Conservation (phyloP, 2,797 vertebrate species). For the Nannoperca obscura region DNA sequence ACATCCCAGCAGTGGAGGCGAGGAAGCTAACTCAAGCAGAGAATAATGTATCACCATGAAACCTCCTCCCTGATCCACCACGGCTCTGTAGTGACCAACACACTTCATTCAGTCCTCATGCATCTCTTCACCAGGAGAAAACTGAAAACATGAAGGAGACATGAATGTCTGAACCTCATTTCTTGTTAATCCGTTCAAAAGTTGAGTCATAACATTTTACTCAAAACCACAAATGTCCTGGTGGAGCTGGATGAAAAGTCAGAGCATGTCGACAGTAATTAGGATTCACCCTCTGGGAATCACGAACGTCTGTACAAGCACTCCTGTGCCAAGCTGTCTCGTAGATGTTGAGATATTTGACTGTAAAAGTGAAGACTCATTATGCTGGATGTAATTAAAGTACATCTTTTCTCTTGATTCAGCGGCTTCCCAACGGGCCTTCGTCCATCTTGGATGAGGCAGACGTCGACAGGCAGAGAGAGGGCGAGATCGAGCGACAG, state of each 20-base stretch:
- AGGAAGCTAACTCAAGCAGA: too few species aligned
- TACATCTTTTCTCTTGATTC: background rate
- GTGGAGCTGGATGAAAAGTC: background rate
- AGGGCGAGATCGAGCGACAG: conserved; percentile 90
- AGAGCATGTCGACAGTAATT: background rate
- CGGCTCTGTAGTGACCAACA: background rate
- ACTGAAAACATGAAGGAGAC: background rate
- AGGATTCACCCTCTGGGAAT: background rate
- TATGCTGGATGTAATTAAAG: background rate
- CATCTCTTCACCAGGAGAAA: background rate
- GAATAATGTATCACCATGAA: background rate
- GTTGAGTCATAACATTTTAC: background rate
- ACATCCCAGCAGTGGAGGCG: too few species aligned
- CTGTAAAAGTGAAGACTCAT: background rate
- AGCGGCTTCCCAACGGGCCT: conserved; percentile 86
- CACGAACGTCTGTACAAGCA: background rate
- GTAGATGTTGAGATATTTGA: background rate
- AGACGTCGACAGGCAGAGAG: conserved; percentile 84
- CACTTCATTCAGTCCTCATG: background rate
- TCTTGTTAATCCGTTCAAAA: background rate
- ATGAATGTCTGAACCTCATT: background rate
- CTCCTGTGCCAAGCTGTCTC: background rate
- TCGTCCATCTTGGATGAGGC: conserved; percentile 85
- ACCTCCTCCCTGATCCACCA: background rate
- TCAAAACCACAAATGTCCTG: background rate